Percentiles rank a stretch among this genome's conserved stretches.
Conservation (phyloP, 2,113 vertebrate species). For the Sphyrna mokarran region DNA sequence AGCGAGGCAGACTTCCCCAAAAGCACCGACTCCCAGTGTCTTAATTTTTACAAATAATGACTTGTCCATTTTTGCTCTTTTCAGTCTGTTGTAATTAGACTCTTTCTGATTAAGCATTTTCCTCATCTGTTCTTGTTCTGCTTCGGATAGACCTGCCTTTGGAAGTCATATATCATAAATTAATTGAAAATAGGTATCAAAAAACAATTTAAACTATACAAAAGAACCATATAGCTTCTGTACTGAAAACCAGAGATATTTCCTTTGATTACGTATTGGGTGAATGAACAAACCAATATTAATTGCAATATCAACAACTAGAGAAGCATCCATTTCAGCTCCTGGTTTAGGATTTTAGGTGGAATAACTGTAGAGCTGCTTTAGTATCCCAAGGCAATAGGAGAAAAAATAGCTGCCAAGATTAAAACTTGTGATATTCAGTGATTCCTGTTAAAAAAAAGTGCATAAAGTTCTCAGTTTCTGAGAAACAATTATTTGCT, state of each 20-base stretch:
- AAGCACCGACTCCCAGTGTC: slow-evolving; percentile 89
- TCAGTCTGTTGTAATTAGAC: slow-evolving; percentile 93
- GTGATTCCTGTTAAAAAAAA: background rate
- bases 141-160: slow-evolving; percentile 89
- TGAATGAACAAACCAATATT: background rate
- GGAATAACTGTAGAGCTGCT: background rate
- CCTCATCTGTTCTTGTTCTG: slow-evolving; percentile 94
- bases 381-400: background rate
- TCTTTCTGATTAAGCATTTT: slow-evolving; percentile 98
- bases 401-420: background rate
- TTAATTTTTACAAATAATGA: slow-evolving; percentile 98
- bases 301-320: background rate
- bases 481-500: background rate
- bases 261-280: background rate
- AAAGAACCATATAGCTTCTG: background rate
- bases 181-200: background rate
- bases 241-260: background rate
- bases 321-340: background rate
- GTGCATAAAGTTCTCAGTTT: background rate
- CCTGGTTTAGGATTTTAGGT: background rate
- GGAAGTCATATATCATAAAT: background rate
- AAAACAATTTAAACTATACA: background rate
- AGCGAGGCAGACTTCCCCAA: slow-evolving; percentile 92
- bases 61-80: slow-evolving; percentile 97
- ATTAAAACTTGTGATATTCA: background rate